Base-by-base conservation (phyloP, 2,797 vertebrate genomes). In the Sebastes oblongus region DNA sequence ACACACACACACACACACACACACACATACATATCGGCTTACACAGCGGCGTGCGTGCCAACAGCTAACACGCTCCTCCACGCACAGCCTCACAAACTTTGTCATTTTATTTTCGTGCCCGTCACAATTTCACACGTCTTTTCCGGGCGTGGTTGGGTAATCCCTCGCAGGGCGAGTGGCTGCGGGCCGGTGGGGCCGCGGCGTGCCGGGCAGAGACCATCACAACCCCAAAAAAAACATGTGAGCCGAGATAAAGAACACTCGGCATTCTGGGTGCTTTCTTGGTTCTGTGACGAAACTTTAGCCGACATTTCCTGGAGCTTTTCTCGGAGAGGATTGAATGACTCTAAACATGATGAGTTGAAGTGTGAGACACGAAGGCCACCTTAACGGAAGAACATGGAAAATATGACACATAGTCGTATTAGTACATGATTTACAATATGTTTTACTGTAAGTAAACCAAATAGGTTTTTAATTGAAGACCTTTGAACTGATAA, bases 61-160 rank as follows among this genome's bases (percentile, higher is more conserved):
- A 87, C 86, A 71, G 87, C 91, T 92, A 91, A 89, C 90, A 86
- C 88, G 68, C 89, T 92, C 87, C 89, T 89, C 83, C 89, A 87
- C 66, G 84, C 89, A 91, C 87, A 75, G 82, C 78, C 89, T 87
- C 78, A 36, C 86, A 92, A 91, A 93, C 90, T 81, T 89, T 91
- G 88, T 89, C 90, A 84, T 94, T 91, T 94, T 95, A 94, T 95
- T 95, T 95, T 93, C 92, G 90, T 93, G 92, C 89, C 88, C 86
- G 73, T 92, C 89, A 91, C 92, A 91, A 95, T 95, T 95, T 96
- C 94, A 95, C 94, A 94, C 91, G 81, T 94, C 90, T 95, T 95
- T 95, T 93, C 91, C 76, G 76, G 80, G 88, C 86, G 86, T 87
- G 91, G 91, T 75, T 82, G 81, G 89, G 83, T 95, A 94, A 95